phyloP scores from a whole-genome alignment of 2,113 vertebrate species.

The Columbina picui region DNA sequence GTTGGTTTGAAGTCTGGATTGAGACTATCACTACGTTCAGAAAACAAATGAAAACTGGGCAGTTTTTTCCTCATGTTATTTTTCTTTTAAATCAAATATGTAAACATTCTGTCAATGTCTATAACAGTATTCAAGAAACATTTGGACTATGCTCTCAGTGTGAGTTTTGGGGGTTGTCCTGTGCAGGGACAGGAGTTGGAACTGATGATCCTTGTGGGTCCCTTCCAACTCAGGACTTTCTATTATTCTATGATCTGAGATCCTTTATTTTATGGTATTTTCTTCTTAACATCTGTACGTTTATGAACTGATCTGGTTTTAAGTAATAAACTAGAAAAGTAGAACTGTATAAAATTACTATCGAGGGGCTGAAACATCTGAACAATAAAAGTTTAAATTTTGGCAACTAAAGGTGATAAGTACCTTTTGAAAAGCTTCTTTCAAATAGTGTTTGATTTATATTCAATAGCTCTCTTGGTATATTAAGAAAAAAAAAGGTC shows the following conservation, averaged over 20 bases:
- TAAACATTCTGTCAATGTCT: not conserved
- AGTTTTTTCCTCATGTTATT: not conserved
- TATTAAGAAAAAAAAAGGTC: not conserved
- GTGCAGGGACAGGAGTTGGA: too few species aligned
- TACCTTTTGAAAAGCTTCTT: not conserved
- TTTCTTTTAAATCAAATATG: not conserved
- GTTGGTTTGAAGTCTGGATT: not conserved
- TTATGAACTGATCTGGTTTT: not conserved
- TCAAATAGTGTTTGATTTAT: not conserved
- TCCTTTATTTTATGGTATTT: not conserved
- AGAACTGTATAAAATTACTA: conserved; percentile 11
- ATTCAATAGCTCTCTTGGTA: not conserved
- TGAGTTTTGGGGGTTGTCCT: too few species aligned
- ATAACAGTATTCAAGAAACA: not conserved
- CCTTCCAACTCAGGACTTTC: too few species aligned
- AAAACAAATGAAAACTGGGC: not conserved
- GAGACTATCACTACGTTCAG: not conserved
- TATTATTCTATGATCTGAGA: not conserved
- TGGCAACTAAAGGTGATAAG: conserved; percentile 9
- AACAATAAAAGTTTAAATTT: conserved; percentile 6
- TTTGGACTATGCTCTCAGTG: too few species aligned
- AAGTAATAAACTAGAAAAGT: conserved; percentile 26
- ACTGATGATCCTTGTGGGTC: too few species aligned
- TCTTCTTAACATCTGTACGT: not conserved
- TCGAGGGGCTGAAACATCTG: not conserved